Conservation (phyloP, 1,140 invertebrate genomes). For the Panagrolaimus sp. region DNA sequence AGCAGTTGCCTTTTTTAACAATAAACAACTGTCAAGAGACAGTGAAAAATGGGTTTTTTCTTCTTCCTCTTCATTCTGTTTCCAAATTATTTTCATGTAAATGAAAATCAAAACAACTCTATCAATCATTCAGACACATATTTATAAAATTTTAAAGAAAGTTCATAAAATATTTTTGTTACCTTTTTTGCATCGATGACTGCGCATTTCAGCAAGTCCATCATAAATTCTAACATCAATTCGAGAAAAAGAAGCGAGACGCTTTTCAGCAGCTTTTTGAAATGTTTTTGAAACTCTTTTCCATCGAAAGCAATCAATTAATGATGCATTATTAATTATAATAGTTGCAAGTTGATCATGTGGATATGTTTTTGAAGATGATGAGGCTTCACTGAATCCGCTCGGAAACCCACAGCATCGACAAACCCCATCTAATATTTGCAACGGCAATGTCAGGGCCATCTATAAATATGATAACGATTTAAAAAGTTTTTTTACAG, state of each 20-base stretch:
- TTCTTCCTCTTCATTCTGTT: no score
- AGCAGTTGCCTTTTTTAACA: conserved; percentile 15
- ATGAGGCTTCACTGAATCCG: conserved; percentile 22
- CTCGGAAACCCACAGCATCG: conserved; percentile 21
- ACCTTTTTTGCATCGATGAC: conserved; percentile 33
- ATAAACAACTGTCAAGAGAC: conserved; percentile 6
- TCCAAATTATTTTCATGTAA: conserved; percentile 1
- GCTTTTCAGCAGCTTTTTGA: conserved; percentile 35
- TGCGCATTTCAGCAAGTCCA: conserved; percentile 42
- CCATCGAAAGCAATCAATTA: conserved; percentile 54
- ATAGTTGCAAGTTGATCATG: conserved; percentile 40
- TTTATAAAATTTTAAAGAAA: background rate
- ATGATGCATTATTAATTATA: conserved; percentile 34
- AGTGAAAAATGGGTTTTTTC: no score
- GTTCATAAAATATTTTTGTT: conserved; percentile 3
- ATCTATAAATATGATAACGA: conserved; percentile 18
- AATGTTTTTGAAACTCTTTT: conserved; percentile 49
- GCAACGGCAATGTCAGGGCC: conserved; percentile 43
- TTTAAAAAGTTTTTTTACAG: no score
- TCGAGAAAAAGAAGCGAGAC: conserved; percentile 42
- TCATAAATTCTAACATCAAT: conserved; percentile 51
- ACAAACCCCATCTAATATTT: conserved; percentile 36
- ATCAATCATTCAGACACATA: background rate
- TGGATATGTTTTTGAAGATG: conserved; percentile 19
- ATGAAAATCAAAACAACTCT: conserved; percentile 20